These are phyloP conservation scores for Lamprologus lemairii DNA, from an alignment of 2,113 vertebrate genomes.

Conservation along the genomic window DNA sequence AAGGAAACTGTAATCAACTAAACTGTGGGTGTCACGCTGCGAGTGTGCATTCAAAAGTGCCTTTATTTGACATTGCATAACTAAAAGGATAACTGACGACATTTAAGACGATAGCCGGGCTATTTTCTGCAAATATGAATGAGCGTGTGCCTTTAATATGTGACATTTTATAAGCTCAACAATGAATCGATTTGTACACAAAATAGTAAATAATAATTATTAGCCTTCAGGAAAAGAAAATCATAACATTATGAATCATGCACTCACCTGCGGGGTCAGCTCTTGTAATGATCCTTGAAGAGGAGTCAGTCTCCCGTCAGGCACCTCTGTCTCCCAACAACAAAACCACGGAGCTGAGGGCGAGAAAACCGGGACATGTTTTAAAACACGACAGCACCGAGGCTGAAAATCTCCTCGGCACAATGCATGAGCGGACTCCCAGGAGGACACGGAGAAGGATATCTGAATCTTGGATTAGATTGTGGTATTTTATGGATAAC, in stretches of 20 bases:
- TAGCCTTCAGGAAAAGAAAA: background rate
- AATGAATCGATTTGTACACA: background rate
- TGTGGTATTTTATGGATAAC: rapidly evolving
- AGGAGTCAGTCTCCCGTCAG: conserved; percentile 29
- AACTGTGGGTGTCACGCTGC: background rate
- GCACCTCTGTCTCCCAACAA: conserved; percentile 43
- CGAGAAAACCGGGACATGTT: background rate
- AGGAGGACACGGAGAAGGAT: background rate
- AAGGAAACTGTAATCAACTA: background rate
- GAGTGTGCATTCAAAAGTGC: background rate
- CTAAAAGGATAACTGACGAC: background rate
- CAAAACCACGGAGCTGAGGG: conserved; percentile 43
- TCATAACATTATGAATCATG: background rate
- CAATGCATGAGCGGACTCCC: background rate
- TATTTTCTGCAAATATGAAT: background rate
- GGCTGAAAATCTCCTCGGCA: background rate
- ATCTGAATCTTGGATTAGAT: background rate
- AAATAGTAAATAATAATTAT: background rate
- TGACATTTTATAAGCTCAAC: background rate
- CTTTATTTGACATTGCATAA: background rate
- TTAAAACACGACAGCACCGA: background rate
- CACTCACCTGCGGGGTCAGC: conserved; percentile 42
- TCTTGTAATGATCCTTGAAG: conserved; percentile 19
- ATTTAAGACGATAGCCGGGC: background rate
- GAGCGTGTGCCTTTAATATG: background rate